Evolutionary conservation across 2,113 vertebrate species (phyloP), one percentile per base, ranked within the genome.

Genomic region (Sigmodon hispidus): DNA sequence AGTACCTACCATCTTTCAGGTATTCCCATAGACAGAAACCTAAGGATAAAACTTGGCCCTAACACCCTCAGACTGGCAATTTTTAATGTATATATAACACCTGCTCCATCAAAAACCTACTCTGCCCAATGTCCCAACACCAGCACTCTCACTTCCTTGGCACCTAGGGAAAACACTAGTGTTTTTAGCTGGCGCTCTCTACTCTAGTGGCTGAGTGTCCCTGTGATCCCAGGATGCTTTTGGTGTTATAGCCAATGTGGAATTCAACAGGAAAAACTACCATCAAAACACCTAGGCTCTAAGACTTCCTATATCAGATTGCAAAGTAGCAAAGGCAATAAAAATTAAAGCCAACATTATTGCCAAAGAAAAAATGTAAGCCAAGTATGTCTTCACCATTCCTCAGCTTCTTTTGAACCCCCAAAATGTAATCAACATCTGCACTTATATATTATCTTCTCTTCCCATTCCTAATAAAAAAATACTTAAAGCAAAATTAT

Each of bases 381-480:
- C 45, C 97, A 97, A 97, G 98, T 97, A 97, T 57, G 72, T 52
- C 95, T 98, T 93, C 95, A 98, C 97, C 92, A 93, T 83, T 59
- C 91, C 72, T 93, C 81, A 79, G 36, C n/a, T 43, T 94, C 97
- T 97, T 97, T 93, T 96, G 96, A 97, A 79, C 85, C 59, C 90
- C 67, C 45, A 97, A 96, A 67, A 96, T 12, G 0, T 36, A 98
- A 98, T 61, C 96, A 93, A 95, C 93, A 87, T 69, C 89, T 88
- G 36, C 65, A 93, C 87, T 98, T 97, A 96, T 91, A 80, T 91
- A 76, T 72, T 94, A 88, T 93, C 83, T 96, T 84, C 52, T 90
- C 43, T 94, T 94, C 70, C 55, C 45, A 87, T 29, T 76, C 43
- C 34, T 45, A 94, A 87, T 96, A 31, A 80, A 91, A 93, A 88